phyloP scores from a whole-genome alignment of 35 echinoderm and acorn worm genomes.

The Strongylocentrotus purpuratus region DNA sequence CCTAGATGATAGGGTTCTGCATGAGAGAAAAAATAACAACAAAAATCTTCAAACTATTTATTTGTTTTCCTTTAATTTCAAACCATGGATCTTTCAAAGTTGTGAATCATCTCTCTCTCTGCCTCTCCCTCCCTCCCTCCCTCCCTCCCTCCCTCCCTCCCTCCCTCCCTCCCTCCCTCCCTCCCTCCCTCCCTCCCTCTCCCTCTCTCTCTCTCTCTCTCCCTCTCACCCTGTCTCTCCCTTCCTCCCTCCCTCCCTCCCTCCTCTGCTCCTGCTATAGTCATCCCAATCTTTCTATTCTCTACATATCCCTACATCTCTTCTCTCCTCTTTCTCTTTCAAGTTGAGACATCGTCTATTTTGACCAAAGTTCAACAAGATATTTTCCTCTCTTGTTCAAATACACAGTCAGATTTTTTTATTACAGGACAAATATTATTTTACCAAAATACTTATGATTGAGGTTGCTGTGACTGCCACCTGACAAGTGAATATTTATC shows the following conservation, averaged over 20 bases:
- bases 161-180: background rate
- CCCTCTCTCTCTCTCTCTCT: background rate
- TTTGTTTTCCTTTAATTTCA: no score
- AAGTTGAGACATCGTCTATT: background rate
- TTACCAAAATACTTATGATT: background rate
- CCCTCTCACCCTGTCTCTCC: background rate
- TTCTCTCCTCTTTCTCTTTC: background rate
- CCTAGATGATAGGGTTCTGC: no score
- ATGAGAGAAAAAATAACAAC: no score
- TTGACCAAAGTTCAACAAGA: background rate
- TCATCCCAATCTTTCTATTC: background rate
- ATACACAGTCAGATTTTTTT: background rate
- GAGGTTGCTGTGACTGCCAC: background rate
- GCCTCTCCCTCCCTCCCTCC: no score
- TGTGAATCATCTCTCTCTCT: no score
- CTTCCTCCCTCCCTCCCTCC: background rate
- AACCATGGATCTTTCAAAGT: no score
- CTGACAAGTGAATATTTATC: constrained; percentile 18
- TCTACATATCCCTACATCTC: background rate
- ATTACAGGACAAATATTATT: constrained; percentile 14
- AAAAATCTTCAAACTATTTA: no score
- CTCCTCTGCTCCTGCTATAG: background rate
- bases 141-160: background rate
- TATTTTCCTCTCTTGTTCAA: background rate
- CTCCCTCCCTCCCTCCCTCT: background rate